Base-by-base conservation (phyloP, 2,888 invertebrate genomes). In the Epiperipatus broadwayi region DNA sequence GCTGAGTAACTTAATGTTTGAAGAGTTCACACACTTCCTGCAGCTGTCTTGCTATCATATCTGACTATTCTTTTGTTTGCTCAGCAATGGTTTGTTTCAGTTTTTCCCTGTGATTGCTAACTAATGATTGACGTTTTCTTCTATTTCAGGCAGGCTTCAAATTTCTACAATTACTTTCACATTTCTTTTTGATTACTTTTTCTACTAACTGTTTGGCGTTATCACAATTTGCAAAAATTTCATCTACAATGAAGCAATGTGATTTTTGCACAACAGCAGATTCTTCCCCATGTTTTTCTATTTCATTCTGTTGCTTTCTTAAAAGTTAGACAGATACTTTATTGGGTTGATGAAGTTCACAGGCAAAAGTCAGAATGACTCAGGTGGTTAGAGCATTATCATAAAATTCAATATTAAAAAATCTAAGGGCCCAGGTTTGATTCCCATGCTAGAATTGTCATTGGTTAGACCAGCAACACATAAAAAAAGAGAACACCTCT, bases 291-390 rank as follows among this genome's bases (percentile, higher is more conserved):
- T 95, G 93, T 40, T 79, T 75, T 41, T 95, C 95, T 44, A 84
- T 58, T 51, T 97, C 95, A 54, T 97, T 97, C 59, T 84, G 80
- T 54, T 95, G 91, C 58, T 93, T 95, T 52, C 87, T 78, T 33
- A 80, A 73, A 22, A 83, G 75, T 65, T 97, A 97, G 49, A 77
- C 69, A 63, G 81, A 93, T 18, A 77, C 77, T 57, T 91, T 93
- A 59, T 91, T 89, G 22, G 50, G 49, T 19, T n/a, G 10, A 34
- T 93, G 66, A 2, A 76, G 73, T 47, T 87, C 87, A 31, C 83
- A 71, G 1, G 84, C 87, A 45, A 93, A n/a, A n/a, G n/a, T n/a
- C n/a, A n/a, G n/a, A n/a, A n/a, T n/a, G n/a, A n/a, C n/a, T n/a
- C n/a, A n/a, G n/a, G n/a, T n/a, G n/a, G n/a, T n/a, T n/a, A n/a